These are phyloP conservation scores for Cnemophilus loriae DNA, from an alignment of 2,113 vertebrate genomes.

Conservation along the genomic window DNA sequence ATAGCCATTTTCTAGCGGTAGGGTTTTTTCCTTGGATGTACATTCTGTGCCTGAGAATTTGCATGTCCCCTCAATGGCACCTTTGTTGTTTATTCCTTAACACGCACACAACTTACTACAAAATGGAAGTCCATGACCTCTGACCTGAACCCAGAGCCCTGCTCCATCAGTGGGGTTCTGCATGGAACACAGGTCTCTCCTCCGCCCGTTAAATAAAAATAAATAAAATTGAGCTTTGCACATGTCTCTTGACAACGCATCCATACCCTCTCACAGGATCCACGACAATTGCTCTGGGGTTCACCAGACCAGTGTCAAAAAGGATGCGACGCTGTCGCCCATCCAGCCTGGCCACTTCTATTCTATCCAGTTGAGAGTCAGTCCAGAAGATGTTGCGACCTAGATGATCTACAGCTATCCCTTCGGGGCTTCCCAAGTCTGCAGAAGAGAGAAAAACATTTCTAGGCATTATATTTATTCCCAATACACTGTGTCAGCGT, in stretches of 20 bases:
- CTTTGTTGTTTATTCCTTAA: neutral
- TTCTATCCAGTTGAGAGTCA: constrained; percentile 83
- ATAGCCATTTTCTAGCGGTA: neutral
- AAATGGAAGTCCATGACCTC: neutral
- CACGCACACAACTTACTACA: neutral
- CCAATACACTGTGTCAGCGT: neutral
- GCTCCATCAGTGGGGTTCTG: neutral
- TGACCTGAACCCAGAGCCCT: neutral
- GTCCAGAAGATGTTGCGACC: constrained; percentile 92
- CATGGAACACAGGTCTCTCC: neutral
- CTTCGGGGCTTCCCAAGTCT: constrained; percentile 89
- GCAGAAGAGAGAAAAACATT: neutral
- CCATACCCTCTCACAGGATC: constrained; percentile 83
- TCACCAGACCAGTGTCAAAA: constrained; percentile 82
- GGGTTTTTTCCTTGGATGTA: neutral
- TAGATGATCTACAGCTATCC: constrained; percentile 86
- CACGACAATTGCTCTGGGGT: constrained; percentile 84
- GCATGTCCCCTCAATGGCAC: neutral
- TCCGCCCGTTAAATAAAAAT: neutral
- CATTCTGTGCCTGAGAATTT: neutral
- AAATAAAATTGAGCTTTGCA: neutral
- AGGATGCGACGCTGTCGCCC: constrained; percentile 85
- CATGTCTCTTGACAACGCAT: neutral
- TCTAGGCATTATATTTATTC: neutral
- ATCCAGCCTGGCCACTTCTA: constrained; percentile 88